phyloP scores from a whole-genome alignment of 2,797 vertebrate species.

The Schizopygopsis malacanthus region DNA sequence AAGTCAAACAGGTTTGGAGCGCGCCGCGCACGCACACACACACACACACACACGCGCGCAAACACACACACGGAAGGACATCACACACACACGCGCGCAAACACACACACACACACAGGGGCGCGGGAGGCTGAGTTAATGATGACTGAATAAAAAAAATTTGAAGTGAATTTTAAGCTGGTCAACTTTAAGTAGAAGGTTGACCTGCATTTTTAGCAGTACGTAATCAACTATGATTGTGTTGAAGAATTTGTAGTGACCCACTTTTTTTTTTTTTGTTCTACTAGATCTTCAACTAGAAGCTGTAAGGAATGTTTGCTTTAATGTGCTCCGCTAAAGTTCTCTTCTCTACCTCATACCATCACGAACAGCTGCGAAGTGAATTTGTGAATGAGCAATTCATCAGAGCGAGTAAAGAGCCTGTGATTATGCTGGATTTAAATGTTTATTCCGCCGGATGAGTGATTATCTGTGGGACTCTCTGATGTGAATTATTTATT shows the following conservation, averaged over 20 bases:
- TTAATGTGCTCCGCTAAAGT: neutral
- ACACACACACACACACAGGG: no score
- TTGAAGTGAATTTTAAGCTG: no score
- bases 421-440: conserved; percentile 2
- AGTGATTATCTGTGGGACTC: conserved; percentile 8
- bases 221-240: neutral
- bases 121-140: neutral
- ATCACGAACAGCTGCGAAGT: conserved; percentile 1
- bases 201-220: neutral
- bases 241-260: no score
- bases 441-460: conserved; percentile 30
- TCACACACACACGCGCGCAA: no score
- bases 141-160: neutral
- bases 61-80: no score
- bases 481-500: no score
- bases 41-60: no score
- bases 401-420: conserved; percentile 8
- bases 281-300: neutral
- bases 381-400: neutral
- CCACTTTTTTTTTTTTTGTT: no score
- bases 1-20: neutral
- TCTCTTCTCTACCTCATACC: neutral
- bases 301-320: neutral
- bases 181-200: neutral
- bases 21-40: no score